Conservation (phyloP, 1,140 invertebrate genomes). For the Calycopis cecrops region DNA sequence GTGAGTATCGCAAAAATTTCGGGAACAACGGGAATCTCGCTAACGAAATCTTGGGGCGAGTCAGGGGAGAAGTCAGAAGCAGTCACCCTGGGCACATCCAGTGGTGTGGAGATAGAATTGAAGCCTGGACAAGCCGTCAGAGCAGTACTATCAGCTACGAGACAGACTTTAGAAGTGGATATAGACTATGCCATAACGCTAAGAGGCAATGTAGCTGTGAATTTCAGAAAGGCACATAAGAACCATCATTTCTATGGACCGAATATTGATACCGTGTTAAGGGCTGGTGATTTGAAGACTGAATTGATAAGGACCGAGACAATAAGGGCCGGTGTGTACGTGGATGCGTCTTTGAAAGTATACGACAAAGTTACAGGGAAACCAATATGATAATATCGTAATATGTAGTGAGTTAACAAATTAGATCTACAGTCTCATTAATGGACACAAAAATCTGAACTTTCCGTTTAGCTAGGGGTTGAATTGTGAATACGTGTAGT, state of each 20-base stretch:
- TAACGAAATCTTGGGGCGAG: constrained; percentile 38
- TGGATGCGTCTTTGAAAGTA: constrained; percentile 46
- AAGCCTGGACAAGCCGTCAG: constrained; percentile 45
- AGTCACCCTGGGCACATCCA: constrained; percentile 43
- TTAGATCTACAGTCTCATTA: no score
- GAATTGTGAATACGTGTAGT: no score
- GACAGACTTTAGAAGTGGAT: constrained; percentile 44
- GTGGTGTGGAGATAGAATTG: constrained; percentile 45
- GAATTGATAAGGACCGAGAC: constrained; percentile 33
- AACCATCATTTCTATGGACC: constrained; percentile 56
- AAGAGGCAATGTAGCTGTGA: constrained; percentile 45
- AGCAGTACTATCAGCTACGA: constrained; percentile 44
- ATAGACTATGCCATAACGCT: constrained; percentile 38
- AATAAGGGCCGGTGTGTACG: constrained; percentile 43
- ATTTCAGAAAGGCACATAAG: constrained; percentile 36
- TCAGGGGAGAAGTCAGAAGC: constrained; percentile 47
- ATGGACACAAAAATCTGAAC: no score
- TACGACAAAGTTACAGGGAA: constrained; percentile 41
- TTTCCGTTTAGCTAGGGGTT: no score
- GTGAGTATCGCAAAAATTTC: constrained; percentile 36
- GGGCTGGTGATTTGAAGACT: constrained; percentile 35
- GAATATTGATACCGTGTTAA: constrained; percentile 39
- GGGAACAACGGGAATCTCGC: constrained; percentile 35
- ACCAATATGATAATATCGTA: constrained; percentile 23
- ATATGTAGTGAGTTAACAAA: no score